phyloP scores from a whole-genome alignment of 2,797 vertebrate genomes.

The Gallinago nigripennis region DNA sequence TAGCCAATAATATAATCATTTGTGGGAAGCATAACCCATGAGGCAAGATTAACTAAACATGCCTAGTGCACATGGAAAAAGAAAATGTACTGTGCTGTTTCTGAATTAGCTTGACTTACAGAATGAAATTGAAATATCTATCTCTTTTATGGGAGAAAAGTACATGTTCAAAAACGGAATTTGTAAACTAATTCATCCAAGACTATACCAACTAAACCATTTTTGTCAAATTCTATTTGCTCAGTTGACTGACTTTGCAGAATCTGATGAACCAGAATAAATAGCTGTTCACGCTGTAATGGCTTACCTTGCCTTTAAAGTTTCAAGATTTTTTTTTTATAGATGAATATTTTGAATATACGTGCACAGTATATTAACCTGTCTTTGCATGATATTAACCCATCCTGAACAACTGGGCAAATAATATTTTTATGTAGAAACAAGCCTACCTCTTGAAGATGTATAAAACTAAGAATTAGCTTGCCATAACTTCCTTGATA shows the following conservation, averaged over 20 bases:
- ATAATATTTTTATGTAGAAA: neutral
- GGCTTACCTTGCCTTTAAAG: neutral
- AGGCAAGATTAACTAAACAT: neutral
- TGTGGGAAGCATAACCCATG: neutral
- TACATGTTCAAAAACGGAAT: neutral
- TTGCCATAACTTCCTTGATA: neutral
- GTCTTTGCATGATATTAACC: neutral
- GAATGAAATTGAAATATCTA: neutral
- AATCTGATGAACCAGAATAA: neutral
- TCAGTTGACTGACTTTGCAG: neutral
- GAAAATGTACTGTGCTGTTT: neutral
- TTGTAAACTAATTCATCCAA: neutral
- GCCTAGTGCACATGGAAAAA: neutral
- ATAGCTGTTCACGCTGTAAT: neutral
- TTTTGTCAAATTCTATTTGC: neutral
- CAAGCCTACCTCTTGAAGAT: neutral
- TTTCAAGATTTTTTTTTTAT: neutral
- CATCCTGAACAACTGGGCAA: neutral
- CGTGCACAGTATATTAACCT: fast-evolving
- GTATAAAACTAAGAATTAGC: neutral
- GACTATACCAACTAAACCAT: neutral
- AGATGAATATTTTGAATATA: neutral
- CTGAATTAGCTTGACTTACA: neutral
- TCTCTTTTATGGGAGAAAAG: neutral
- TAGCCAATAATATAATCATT: neutral